Percentiles rank a stretch among this genome's conserved stretches.
These are phyloP conservation scores for Forbesichthys agassizii DNA, from an alignment of 2,113 vertebrate species.

Conservation along the genomic window DNA sequence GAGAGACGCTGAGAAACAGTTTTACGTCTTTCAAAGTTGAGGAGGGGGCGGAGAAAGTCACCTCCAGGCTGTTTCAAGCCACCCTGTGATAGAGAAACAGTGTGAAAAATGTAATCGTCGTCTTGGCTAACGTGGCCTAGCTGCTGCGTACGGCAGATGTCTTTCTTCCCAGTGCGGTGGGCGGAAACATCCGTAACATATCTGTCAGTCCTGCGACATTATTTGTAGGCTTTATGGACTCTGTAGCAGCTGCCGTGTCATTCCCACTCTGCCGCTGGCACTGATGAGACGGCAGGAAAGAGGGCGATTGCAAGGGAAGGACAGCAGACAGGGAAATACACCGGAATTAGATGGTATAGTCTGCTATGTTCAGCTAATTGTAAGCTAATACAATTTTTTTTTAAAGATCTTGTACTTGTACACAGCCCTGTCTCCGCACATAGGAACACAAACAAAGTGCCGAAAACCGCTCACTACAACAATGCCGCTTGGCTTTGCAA, in stretches of 20 bases:
- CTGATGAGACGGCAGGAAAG: conserved; percentile 17
- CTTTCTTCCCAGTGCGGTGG: not conserved
- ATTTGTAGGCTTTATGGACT: conserved; percentile 56
- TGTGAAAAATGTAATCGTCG: not conserved
- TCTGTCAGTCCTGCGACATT: conserved; percentile 61
- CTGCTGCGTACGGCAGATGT: not conserved
- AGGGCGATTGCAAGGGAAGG: conserved; percentile 2
- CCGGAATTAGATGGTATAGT: too few species aligned
- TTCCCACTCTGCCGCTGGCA: not conserved
- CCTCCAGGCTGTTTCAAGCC: too few species aligned
- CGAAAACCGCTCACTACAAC: too few species aligned
- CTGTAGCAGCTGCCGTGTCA: conserved; percentile 49
- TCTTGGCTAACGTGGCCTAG: not conserved
- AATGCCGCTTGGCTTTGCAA: too few species aligned
- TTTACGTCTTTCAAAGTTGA: too few species aligned
- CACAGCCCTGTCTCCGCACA: too few species aligned
- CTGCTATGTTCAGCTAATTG: too few species aligned
- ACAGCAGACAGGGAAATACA: not conserved
- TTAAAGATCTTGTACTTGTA: too few species aligned
- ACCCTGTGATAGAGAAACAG: not conserved
- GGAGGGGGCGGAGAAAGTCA: too few species aligned
- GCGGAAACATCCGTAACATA: conserved; percentile 38
- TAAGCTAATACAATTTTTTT: too few species aligned
- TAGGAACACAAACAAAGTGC: too few species aligned
- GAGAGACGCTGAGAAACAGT: too few species aligned